Evolutionary conservation across 2,888 invertebrate genomes (phyloP).

Genomic region (Drosophila nigritarsus): DNA sequence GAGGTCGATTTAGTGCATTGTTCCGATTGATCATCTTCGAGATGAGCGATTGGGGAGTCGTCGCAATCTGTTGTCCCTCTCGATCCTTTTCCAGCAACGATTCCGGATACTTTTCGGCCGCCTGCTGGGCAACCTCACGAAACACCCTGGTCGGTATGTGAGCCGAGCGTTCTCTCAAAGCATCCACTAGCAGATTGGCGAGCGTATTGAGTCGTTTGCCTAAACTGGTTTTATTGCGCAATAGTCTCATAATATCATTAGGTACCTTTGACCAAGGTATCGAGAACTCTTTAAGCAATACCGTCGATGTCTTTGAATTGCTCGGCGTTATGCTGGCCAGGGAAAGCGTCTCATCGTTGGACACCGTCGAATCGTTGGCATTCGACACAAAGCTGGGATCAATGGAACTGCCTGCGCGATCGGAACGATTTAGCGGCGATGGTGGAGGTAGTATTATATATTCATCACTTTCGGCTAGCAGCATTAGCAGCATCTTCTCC

Average conservation of each 20-base stretch:
- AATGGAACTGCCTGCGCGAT: conserved; percentile 72
- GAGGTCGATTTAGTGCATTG: conserved; percentile 67
- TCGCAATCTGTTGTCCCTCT: conserved; percentile 72
- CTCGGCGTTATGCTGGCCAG: conserved; percentile 72
- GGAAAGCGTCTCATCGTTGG: conserved; percentile 69
- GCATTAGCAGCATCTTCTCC: conserved; percentile 69
- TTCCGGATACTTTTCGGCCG: conserved; percentile 72
- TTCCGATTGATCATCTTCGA: conserved; percentile 75
- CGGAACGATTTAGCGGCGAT: conserved; percentile 72
- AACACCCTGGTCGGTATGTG: conserved; percentile 71
- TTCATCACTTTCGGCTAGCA: conserved; percentile 65
- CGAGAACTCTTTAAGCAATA: conserved; percentile 68
- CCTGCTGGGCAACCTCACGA: conserved; percentile 74
- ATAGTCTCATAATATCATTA: conserved; percentile 69
- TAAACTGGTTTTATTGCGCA: conserved; percentile 61
- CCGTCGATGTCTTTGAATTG: conserved; percentile 59
- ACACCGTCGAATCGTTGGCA: conserved; percentile 70
- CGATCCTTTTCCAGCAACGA: conserved; percentile 74
- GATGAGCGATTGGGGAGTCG: conserved; percentile 73
- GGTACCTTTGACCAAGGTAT: conserved; percentile 76
- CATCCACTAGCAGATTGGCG: conserved; percentile 68
- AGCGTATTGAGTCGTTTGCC: conserved; percentile 70
- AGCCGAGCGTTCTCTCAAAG: conserved; percentile 62
- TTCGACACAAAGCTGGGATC: conserved; percentile 78
- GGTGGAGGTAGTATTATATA: conserved; percentile 75